Conservation (phyloP, 2,113 vertebrate species). For the Abramis brama region DNA sequence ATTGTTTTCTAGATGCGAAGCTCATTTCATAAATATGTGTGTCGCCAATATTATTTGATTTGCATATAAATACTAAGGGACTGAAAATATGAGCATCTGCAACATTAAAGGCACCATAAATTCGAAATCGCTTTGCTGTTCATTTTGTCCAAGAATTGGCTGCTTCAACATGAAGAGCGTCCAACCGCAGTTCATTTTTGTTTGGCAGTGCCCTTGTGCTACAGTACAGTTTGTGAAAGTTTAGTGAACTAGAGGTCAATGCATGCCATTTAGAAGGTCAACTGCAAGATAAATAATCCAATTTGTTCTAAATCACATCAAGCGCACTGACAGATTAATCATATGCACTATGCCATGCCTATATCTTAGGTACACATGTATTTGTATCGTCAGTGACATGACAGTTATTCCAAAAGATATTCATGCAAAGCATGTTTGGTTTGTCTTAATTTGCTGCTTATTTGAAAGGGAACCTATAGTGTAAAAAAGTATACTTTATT, state of each 20-base stretch:
- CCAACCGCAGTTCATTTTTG: background rate
- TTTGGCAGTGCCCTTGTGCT: too few species aligned
- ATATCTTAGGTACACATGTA: background rate
- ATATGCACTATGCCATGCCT: background rate
- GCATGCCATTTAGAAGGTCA: background rate
- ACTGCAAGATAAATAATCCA: background rate
- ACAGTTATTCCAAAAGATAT: background rate
- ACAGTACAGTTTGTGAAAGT: background rate
- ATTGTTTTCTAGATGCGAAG: background rate
- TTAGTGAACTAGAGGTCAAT: background rate
- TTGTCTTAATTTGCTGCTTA: background rate
- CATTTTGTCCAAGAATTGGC: constrained; percentile 8
- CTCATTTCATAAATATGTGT: background rate
- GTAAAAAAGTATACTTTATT: too few species aligned
- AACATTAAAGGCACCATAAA: constrained; percentile 2
- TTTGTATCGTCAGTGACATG: background rate
- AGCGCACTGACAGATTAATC: background rate
- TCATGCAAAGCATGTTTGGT: background rate
- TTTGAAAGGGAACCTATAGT: background rate
- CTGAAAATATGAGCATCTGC: constrained; percentile 16
- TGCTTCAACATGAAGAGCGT: background rate
- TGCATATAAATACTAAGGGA: background rate
- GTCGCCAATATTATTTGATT: background rate
- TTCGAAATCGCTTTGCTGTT: background rate
- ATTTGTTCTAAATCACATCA: background rate